phyloP scores from a whole-genome alignment of 2,113 vertebrate genomes.

The Cebus imitator region DNA sequence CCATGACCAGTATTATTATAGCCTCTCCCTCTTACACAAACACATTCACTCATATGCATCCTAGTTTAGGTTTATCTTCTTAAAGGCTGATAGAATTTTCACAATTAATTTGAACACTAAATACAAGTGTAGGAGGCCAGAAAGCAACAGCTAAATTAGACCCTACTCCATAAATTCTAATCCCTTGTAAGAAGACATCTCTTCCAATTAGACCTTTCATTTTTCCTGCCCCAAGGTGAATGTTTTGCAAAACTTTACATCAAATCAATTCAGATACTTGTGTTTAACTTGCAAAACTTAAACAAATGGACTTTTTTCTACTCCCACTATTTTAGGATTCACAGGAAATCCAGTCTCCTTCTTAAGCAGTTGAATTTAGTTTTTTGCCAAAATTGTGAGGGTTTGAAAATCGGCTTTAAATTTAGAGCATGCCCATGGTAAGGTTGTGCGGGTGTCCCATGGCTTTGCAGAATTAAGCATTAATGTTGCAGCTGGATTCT shows the following conservation, averaged over 20 bases:
- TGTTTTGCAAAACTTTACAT: slow-evolving; percentile 31
- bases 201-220: neutral
- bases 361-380: slow-evolving; percentile 44
- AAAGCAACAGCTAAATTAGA: neutral
- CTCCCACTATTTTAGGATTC: slow-evolving; percentile 28
- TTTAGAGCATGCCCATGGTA: neutral
- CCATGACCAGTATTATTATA: neutral
- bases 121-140: neutral
- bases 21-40: neutral
- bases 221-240: neutral
- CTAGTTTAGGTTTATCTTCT: neutral
- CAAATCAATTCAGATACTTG: neutral
- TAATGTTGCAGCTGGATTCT: slow-evolving; percentile 37
- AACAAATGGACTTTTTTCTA: neutral
- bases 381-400: slow-evolving; percentile 33
- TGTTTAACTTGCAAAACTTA: slow-evolving; percentile 50
- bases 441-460: neutral
- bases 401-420: slow-evolving; percentile 49
- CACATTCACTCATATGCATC: neutral
- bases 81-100: neutral
- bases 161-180: neutral
- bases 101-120: neutral
- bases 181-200: neutral
- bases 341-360: neutral
- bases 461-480: slow-evolving; percentile 27